phyloP scores from a whole-genome alignment of 2,113 vertebrate species.

The Odontesthes bonariensis region DNA sequence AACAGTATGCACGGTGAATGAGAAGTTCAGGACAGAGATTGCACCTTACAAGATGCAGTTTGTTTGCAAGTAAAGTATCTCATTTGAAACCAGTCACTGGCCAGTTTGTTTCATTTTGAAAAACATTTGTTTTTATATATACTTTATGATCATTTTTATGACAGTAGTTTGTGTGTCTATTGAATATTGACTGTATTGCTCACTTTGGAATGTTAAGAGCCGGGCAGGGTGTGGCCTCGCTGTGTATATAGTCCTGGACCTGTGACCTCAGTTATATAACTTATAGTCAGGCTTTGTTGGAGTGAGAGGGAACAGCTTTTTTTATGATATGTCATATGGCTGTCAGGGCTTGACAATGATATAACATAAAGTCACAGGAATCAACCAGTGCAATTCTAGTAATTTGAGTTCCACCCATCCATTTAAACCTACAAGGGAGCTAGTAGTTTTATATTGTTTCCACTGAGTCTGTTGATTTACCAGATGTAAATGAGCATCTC shows the following conservation, averaged over 20 bases:
- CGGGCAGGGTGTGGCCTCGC: conserved; percentile 53
- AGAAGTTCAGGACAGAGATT: not conserved
- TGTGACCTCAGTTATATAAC: conserved; percentile 68
- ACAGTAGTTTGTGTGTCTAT: conserved; percentile 21
- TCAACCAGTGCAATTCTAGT: not conserved
- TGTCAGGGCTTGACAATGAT: conserved; percentile 24
- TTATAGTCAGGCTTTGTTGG: conserved; percentile 28
- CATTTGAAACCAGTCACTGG: conserved; percentile 5
- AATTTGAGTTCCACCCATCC: not conserved
- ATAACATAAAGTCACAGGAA: conserved; percentile 25
- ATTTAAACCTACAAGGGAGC: not conserved
- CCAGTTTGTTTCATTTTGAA: not conserved
- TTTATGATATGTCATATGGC: conserved; percentile 24
- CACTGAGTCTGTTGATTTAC: not conserved
- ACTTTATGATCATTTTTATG: no score
- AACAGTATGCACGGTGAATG: not conserved
- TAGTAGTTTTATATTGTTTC: not conserved
- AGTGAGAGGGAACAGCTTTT: conserved; percentile 10
- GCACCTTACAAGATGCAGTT: not conserved
- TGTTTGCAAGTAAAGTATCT: not conserved
- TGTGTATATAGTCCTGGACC: conserved; percentile 42
- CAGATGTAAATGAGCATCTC: not conserved
- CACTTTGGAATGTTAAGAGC: conserved; percentile 65
- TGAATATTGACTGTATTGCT: conserved; percentile 48
- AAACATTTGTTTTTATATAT: not conserved